These are phyloP conservation scores for Xestoiulus laeticollis DNA, from an alignment of 2,888 invertebrate species.

Conservation along the genomic window DNA sequence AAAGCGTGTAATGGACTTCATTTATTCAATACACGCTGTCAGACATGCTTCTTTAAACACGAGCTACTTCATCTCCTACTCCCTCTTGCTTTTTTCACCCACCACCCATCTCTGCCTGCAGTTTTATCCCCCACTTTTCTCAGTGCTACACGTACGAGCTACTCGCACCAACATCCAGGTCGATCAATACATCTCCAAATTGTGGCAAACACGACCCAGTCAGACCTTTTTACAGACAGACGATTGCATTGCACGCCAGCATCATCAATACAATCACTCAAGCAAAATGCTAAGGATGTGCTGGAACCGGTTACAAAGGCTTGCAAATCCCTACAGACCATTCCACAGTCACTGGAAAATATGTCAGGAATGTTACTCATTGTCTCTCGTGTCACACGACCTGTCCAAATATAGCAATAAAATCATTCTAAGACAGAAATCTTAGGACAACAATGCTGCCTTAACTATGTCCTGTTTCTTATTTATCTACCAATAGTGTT, in stretches of 20 bases:
- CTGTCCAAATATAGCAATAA: not conserved
- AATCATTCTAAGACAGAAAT: not conserved
- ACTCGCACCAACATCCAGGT: not conserved
- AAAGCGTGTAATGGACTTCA: conserved; percentile 48
- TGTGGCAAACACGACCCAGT: conserved; percentile 20
- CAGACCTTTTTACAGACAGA: conserved; percentile 4
- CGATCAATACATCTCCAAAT: conserved; percentile 12
- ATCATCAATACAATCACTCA: not conserved
- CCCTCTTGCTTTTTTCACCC: not conserved
- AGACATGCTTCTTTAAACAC: conserved; percentile 48
- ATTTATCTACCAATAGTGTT: not conserved
- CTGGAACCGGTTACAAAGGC: not conserved
- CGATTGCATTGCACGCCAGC: not conserved
- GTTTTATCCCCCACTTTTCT: not conserved
- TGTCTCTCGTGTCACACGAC: not conserved
- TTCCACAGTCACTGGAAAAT: not conserved
- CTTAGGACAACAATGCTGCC: not conserved
- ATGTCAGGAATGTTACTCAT: not conserved
- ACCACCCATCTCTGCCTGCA: no score
- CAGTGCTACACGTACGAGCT: not conserved
- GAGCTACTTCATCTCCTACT: not conserved
- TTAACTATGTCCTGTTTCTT: not conserved
- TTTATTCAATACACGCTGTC: conserved; percentile 48
- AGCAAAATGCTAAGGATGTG: not conserved
- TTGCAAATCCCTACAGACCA: not conserved